phyloP scores from a whole-genome alignment of 2,888 invertebrate species.

The Acrobasis repandana region DNA sequence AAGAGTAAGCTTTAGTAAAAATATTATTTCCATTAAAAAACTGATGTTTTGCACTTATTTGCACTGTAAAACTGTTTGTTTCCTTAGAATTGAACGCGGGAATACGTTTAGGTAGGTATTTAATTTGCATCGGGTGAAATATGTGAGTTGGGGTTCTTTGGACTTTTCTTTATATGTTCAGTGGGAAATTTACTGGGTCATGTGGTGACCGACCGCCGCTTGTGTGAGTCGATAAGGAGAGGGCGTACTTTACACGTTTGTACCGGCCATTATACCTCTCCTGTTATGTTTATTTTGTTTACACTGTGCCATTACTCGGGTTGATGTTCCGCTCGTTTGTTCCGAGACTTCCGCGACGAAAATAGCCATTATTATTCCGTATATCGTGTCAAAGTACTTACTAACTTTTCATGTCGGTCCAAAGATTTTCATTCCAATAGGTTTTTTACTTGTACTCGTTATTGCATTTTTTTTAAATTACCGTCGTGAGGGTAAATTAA shows the following conservation, averaged over 20 bases:
- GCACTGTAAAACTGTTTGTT: constrained; percentile 12
- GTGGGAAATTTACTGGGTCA: constrained; percentile 61
- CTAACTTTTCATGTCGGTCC: neutral
- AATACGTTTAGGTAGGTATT: constrained; percentile 23
- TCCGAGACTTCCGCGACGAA: constrained; percentile 42
- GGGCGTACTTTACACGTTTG: constrained; percentile 53
- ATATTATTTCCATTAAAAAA: constrained; percentile 13
- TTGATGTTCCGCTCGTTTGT: constrained; percentile 47
- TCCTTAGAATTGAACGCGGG: constrained; percentile 11
- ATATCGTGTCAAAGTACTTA: constrained; percentile 35
- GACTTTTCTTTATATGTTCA: constrained; percentile 39
- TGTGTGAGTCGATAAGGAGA: constrained; percentile 59
- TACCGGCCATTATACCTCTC: constrained; percentile 48
- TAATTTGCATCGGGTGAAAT: constrained; percentile 11
- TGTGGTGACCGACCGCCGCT: constrained; percentile 47
- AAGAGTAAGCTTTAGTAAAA: neutral
- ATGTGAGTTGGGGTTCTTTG: constrained; percentile 27
- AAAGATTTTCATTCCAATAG: neutral
- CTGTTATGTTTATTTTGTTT: constrained; percentile 55
- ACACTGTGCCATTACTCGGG: constrained; percentile 53
- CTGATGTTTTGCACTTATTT: constrained; percentile 2
- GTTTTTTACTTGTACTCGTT: neutral
- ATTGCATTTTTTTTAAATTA: too few relatives aligned
- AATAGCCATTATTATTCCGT: constrained; percentile 48
- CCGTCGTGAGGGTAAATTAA: too few relatives aligned